phyloP scores from a whole-genome alignment of 2,888 invertebrate genomes.

The Lithophane semibrunnea region DNA sequence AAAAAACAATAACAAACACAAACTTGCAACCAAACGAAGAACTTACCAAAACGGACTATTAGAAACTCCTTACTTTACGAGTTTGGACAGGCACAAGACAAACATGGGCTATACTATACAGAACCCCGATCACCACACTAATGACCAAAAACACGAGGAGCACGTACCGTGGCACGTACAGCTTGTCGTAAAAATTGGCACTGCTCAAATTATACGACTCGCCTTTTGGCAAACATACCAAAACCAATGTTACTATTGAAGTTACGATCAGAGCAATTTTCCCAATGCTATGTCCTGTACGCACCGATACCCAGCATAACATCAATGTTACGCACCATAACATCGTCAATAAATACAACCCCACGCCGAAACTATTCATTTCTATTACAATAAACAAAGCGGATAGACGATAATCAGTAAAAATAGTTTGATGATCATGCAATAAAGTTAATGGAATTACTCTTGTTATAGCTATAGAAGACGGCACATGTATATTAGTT shows the following conservation, averaged over 20 bases:
- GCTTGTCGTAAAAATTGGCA: conserved; percentile 88
- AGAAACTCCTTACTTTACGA: conserved; percentile 79
- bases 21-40: conserved; percentile 57
- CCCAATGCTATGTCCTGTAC: conserved; percentile 92
- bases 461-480: conserved; percentile 64
- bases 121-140: conserved; percentile 75
- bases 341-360: conserved; percentile 92
- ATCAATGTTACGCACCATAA: conserved; percentile 92
- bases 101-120: conserved; percentile 78
- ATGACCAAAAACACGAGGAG: conserved; percentile 77
- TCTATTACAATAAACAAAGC: conserved; percentile 65
- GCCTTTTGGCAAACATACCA: conserved; percentile 91
- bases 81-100: conserved; percentile 82
- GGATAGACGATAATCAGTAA: conserved; percentile 58
- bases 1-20: conserved; percentile 17
- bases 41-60: conserved; percentile 78
- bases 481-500: conserved; percentile 70
- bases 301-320: conserved; percentile 92
- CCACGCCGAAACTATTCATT: conserved; percentile 91
- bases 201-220: conserved; percentile 75
- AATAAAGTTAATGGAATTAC: conserved; percentile 71
- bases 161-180: conserved; percentile 79
- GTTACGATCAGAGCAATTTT: conserved; percentile 90
- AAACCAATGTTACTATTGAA: conserved; percentile 89
- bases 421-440: conserved; percentile 72